Conservation (phyloP, 2,113 vertebrate species). For the Dascyllus trimaculatus region DNA sequence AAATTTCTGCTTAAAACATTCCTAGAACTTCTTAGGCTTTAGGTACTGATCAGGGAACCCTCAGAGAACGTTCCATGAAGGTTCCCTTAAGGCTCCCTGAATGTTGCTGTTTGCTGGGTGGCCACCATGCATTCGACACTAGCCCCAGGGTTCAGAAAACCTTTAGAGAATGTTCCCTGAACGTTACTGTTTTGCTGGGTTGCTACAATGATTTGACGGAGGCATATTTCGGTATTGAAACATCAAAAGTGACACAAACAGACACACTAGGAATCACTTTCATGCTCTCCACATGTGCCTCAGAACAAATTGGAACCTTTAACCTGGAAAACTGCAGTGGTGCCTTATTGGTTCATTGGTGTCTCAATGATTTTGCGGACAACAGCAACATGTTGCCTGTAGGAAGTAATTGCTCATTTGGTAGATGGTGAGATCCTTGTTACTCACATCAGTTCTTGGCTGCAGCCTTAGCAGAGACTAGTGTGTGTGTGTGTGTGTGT, state of each 20-base stretch:
- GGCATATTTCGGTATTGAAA: conserved; percentile 12
- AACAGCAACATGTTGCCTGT: conserved; percentile 39
- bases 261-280: conserved; percentile 7
- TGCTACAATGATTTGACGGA: conserved; percentile 8
- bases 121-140: no score
- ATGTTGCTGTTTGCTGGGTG: no score
- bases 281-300: conserved; percentile 34
- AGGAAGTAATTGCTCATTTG: conserved; percentile 40
- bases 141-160: no score
- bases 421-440: conserved; percentile 35
- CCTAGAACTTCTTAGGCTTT: no score
- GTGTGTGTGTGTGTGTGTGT: background rate
- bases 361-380: conserved; percentile 44
- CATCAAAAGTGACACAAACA: conserved; percentile 27
- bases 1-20: no score
- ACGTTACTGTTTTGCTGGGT: no score
- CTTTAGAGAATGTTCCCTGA: no score
- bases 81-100: no score
- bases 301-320: conserved; percentile 21
- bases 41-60: no score
- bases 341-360: conserved; percentile 45
- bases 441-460: conserved; percentile 21
- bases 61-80: no score
- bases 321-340: conserved; percentile 29
- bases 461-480: conserved; percentile 19